Percentiles rank a stretch among this genome's conserved stretches.
Evolutionary conservation across 2,113 vertebrate genomes (phyloP).

Genomic region (Alosa alosa): DNA sequence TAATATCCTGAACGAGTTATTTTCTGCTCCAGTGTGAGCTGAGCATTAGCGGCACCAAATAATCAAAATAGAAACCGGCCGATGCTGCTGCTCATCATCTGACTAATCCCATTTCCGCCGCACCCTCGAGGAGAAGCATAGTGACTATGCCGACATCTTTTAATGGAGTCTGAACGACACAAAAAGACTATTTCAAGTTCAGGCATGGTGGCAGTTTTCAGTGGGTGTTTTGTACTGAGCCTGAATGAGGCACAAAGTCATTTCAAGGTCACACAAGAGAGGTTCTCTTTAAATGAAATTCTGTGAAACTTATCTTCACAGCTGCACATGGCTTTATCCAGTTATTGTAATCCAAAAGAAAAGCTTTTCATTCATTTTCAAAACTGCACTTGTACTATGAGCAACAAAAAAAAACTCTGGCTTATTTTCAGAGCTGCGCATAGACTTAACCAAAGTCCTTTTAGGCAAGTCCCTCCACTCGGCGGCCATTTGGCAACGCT

Average conservation of each 20-base stretch:
- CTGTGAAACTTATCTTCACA: slow-evolving; percentile 60
- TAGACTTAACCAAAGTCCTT: not conserved
- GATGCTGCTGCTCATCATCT: not conserved
- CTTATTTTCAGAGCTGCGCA: too few relatives aligned
- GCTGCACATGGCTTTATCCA: slow-evolving; percentile 87
- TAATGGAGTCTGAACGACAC: not conserved
- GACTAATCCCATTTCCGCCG: not conserved
- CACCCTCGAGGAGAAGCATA: not conserved
- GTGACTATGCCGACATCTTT: not conserved
- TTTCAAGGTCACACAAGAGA: not conserved
- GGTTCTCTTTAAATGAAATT: not conserved
- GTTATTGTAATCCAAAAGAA: slow-evolving; percentile 83
- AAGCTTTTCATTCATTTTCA: not conserved
- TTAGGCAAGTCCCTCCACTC: too few relatives aligned
- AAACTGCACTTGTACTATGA: not conserved
- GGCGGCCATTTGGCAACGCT: too few relatives aligned
- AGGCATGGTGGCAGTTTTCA: not conserved
- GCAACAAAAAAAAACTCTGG: too few relatives aligned
- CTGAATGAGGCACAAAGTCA: not conserved
- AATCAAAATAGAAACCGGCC: not conserved
- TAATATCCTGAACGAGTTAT: not conserved
- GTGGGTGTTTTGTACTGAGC: not conserved
- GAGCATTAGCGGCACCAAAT: not conserved
- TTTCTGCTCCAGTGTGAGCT: not conserved
- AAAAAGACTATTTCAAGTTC: not conserved